A percentile compares a stretch with the other conserved stretches of the same genome.
Conservation (phyloP, 2,113 vertebrate genomes). For the Petromus typicus region DNA sequence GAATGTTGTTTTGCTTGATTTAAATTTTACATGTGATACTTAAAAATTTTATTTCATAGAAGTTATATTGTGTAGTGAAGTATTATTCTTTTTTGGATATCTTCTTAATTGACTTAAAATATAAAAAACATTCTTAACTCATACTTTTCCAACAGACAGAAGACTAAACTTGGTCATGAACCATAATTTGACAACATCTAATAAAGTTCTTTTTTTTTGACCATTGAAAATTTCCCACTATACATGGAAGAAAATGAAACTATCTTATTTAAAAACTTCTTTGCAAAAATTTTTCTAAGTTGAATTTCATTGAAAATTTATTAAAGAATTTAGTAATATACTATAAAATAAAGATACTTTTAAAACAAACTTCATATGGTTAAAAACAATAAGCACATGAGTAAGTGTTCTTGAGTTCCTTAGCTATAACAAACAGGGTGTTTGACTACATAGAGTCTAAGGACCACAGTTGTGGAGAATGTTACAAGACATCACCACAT, state of each 20-base stretch:
- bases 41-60: background rate
- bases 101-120: background rate
- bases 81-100: background rate
- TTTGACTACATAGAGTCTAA: background rate
- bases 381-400: background rate
- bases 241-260: background rate
- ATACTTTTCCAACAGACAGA: background rate
- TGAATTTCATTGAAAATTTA: background rate
- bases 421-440: background rate
- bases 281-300: background rate
- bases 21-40: background rate
- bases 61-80: background rate
- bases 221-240: background rate
- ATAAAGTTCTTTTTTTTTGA: background rate
- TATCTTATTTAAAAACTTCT: background rate
- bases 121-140: background rate
- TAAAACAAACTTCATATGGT: background rate
- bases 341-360: background rate
- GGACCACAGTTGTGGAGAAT: background rate
- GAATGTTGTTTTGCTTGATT: background rate
- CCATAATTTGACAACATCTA: background rate
- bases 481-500: fast-evolving
- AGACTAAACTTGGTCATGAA: background rate
- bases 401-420: background rate
- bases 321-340: background rate